Conservation (phyloP, 2,113 vertebrate genomes). For the Mus musculus region GRCm39 chr12:37664001-37664500, state of each 20-base stretch:
- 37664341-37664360: background rate
- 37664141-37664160: too few relatives aligned
- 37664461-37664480: background rate
- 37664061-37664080: too few relatives aligned
- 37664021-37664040: too few relatives aligned
- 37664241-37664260: background rate
- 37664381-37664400: background rate
- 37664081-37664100: too few relatives aligned
- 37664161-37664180: too few relatives aligned
- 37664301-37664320: background rate
- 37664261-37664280: background rate
- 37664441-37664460: background rate
- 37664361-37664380: background rate
- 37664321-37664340: background rate
- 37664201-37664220: background rate
- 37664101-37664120: too few relatives aligned
- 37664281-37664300: background rate
- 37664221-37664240: background rate
- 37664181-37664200: too few relatives aligned
- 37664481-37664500: background rate
- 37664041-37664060: too few relatives aligned
- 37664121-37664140: too few relatives aligned
- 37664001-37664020: too few relatives aligned
- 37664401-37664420: background rate
- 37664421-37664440: too few relatives aligned